Evolutionary conservation across 2,113 vertebrate genomes (phyloP).

Genomic region (Propithecus coquereli): DNA sequence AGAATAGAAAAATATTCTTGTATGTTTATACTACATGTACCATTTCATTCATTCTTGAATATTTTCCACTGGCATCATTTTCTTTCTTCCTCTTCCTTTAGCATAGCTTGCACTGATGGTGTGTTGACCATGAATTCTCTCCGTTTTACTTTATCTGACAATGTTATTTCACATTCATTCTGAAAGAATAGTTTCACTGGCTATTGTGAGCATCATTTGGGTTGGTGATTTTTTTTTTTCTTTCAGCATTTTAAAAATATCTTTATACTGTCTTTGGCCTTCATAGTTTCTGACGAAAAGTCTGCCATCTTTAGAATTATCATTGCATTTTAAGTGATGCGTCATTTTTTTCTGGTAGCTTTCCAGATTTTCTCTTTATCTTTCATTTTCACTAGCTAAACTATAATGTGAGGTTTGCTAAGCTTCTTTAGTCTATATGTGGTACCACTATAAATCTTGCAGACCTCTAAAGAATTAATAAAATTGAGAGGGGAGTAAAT

Average conservation of each 20-base stretch:
- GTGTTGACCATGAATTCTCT: not conserved
- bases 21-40: not conserved
- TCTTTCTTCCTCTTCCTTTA: not conserved
- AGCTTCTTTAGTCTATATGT: not conserved
- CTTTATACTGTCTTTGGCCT: not conserved
- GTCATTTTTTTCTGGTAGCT: not conserved
- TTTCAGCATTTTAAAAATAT: not conserved
- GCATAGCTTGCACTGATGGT: not conserved
- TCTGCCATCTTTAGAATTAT: not conserved
- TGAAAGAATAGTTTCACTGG: not conserved
- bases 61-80: not conserved
- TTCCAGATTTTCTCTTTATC: not conserved
- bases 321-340: not conserved
- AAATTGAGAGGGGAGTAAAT: not conserved
- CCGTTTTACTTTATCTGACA: not conserved
- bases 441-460: not conserved
- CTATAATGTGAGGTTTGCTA: not conserved
- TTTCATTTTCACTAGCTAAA: not conserved
- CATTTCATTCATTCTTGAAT: not conserved
- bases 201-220: accelerated
- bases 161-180: not conserved
- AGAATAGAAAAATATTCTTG: not conserved
- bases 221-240: not conserved
- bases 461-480: not conserved
- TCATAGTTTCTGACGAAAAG: not conserved